Evolutionary conservation across 2,888 invertebrate species (phyloP).

Genomic region (Cryptocheilus praepositus): DNA sequence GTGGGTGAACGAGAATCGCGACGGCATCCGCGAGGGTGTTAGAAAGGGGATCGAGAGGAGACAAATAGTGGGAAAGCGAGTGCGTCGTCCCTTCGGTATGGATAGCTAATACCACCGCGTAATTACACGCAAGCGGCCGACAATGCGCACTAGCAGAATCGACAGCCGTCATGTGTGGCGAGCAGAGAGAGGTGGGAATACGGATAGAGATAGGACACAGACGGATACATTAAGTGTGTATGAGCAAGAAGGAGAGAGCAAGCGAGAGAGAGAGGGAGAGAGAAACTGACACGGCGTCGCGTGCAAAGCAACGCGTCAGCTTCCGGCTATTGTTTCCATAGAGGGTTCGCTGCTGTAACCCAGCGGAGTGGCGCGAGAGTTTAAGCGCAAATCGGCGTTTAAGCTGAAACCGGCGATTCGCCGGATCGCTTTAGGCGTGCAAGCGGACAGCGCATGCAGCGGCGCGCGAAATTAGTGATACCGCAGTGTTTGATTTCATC

Average conservation of each 20-base stretch:
- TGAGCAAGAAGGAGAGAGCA: slow-evolving; percentile 7
- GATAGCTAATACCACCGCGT: slow-evolving; percentile 25
- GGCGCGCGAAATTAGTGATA: no score
- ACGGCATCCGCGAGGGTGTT: no score
- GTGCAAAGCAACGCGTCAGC: slow-evolving; percentile 42
- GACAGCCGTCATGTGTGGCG: slow-evolving; percentile 14
- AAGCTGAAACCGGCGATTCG: slow-evolving; percentile 26
- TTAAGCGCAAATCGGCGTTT: slow-evolving; percentile 44
- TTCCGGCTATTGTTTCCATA: slow-evolving; percentile 40
- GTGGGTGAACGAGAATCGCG: no score
- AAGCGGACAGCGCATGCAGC: no score
- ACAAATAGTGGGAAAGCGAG: no score
- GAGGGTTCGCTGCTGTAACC: slow-evolving; percentile 22
- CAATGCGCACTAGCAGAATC: slow-evolving; percentile 27
- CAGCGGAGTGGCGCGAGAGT: slow-evolving; percentile 32
- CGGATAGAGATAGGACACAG: not conserved
- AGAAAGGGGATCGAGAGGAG: no score
- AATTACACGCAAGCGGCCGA: slow-evolving; percentile 1
- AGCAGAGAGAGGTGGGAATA: not conserved
- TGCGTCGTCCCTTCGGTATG: no score
- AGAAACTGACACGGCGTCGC: slow-evolving; percentile 16
- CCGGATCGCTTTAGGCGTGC: slow-evolving; percentile 27
- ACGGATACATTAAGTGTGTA: no score
- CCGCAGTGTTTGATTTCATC: no score
- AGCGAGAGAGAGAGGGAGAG: no score